Percentiles rank a stretch among this genome's conserved stretches.
These are phyloP conservation scores for Platygyra sinensis DNA, from an alignment of 64 coral and sea anemone species.

Conservation along the genomic window DNA sequence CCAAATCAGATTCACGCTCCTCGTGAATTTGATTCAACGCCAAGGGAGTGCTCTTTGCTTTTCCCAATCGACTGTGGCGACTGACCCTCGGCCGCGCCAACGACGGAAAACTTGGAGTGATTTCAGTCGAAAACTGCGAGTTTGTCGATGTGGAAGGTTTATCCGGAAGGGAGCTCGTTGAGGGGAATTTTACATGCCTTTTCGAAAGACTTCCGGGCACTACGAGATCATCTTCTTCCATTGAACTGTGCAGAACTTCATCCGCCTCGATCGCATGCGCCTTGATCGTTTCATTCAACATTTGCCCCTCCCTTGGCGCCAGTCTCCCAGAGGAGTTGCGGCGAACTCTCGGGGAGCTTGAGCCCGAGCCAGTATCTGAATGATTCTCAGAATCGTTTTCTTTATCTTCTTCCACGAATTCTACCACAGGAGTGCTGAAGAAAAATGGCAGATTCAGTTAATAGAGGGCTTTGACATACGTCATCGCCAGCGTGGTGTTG, in stretches of 20 bases:
- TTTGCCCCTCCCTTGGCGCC: slow-evolving; percentile 85
- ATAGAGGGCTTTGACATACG: background rate
- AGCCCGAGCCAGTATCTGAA: slow-evolving; percentile 1
- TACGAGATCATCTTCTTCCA: slow-evolving; percentile 62
- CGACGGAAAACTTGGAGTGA: slow-evolving; percentile 20
- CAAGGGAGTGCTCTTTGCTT: slow-evolving; percentile 80
- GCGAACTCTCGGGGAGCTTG: slow-evolving; percentile 23
- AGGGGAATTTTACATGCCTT: slow-evolving; percentile 33
- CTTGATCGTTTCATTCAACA: slow-evolving; percentile 79
- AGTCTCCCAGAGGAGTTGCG: slow-evolving; percentile 73
- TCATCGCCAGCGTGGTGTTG: too few relatives aligned
- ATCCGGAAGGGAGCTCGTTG: slow-evolving; percentile 9
- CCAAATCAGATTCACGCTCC: slow-evolving; percentile 98
- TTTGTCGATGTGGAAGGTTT: slow-evolving; percentile 2
- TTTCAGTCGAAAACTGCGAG: slow-evolving; percentile 11
- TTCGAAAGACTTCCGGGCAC: slow-evolving; percentile 7
- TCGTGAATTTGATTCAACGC: slow-evolving; percentile 91
- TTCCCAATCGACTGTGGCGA: slow-evolving; percentile 53
- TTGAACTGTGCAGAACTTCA: slow-evolving; percentile 67
- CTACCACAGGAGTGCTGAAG: background rate
- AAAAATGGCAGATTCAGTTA: background rate
- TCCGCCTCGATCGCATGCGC: slow-evolving; percentile 69
- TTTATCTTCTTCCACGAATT: slow-evolving; percentile 32
- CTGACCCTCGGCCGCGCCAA: slow-evolving; percentile 8
- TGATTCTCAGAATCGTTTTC: slow-evolving; percentile 57